phyloP scores from a whole-genome alignment of 1,140 invertebrate species.

The Anagrus nilaparvatae region DNA sequence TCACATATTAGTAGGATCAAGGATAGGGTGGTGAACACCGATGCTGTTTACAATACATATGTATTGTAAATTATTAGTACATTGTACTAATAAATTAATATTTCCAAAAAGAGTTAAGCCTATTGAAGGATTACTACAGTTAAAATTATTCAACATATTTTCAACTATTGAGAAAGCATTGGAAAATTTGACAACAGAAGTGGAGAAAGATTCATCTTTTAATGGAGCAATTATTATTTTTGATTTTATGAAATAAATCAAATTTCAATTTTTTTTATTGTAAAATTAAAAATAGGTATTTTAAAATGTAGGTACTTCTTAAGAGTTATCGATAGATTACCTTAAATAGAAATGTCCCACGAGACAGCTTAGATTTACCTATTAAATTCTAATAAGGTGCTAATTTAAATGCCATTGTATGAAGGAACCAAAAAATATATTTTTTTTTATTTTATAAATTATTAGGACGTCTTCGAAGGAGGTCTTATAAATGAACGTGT shows the following conservation, averaged over 20 bases:
- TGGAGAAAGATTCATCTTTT: conserved; percentile 19
- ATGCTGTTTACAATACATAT: no score
- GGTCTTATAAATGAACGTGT: no score
- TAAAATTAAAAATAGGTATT: background rate
- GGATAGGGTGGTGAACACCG: no score
- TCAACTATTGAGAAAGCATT: conserved; percentile 6
- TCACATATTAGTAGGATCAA: no score
- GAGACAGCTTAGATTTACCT: conserved; percentile 21
- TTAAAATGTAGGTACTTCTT: background rate
- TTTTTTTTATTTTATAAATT: no score
- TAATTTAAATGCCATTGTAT: conserved; percentile 23
- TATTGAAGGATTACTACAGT: conserved; percentile 7
- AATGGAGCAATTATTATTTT: conserved; percentile 15
- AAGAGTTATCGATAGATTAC: conserved; percentile 13
- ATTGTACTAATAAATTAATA: conserved; percentile 20
- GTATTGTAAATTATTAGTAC: no score
- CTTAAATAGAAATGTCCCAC: conserved; percentile 20
- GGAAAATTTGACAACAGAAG: conserved; percentile 19
- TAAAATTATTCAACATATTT: conserved; percentile 14
- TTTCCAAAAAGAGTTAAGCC: conserved; percentile 12
- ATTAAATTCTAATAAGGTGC: conserved; percentile 30
- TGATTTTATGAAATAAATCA: conserved; percentile 13
- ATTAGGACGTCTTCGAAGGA: no score
- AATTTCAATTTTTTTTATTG: background rate
- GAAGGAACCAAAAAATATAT: conserved; percentile 24